Conservation (phyloP, 2,888 invertebrate genomes). For the Cremastinae sp. region DNA sequence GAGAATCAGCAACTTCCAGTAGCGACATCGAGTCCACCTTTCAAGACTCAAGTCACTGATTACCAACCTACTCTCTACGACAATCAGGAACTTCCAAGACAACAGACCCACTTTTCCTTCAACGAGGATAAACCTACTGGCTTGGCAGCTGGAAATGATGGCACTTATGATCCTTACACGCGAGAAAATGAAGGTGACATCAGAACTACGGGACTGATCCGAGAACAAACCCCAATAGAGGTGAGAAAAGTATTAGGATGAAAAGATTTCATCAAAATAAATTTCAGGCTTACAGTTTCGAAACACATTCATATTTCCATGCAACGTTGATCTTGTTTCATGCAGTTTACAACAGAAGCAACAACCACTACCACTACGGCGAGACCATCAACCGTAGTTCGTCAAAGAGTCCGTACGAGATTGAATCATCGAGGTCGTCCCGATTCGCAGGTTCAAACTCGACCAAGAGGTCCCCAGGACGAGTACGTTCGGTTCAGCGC, state of each 20-base stretch:
- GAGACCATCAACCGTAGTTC: conserved; percentile 70
- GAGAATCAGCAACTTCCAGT: conserved; percentile 41
- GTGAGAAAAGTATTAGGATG: conserved; percentile 19
- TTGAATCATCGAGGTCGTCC: conserved; percentile 69
- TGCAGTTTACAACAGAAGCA: conserved; percentile 49
- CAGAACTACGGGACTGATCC: conserved; percentile 15
- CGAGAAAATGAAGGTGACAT: conserved; percentile 20
- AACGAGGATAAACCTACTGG: conserved; percentile 31
- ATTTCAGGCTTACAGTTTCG: background rate
- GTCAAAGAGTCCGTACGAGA: conserved; percentile 73
- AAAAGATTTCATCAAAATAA: background rate
- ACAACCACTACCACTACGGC: conserved; percentile 68
- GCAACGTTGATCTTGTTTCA: background rate
- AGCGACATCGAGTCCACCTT: conserved; percentile 45
- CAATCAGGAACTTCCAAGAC: conserved; percentile 35
- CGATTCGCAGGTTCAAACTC: conserved; percentile 74
- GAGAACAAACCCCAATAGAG: conserved; percentile 50
- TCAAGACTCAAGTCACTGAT: conserved; percentile 51
- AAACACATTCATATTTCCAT: background rate
- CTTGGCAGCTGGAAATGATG: conserved; percentile 20
- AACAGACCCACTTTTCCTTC: conserved; percentile 16
- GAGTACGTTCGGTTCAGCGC: conserved; percentile 77
- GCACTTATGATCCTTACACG: conserved; percentile 46
- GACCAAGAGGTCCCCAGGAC: conserved; percentile 73
- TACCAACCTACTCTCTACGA: conserved; percentile 50